A percentile compares a stretch with the other conserved stretches of the same genome.
These are phyloP conservation scores for Urocynchramus pylzowi DNA, from an alignment of 2,113 vertebrate genomes.

Conservation along the genomic window DNA sequence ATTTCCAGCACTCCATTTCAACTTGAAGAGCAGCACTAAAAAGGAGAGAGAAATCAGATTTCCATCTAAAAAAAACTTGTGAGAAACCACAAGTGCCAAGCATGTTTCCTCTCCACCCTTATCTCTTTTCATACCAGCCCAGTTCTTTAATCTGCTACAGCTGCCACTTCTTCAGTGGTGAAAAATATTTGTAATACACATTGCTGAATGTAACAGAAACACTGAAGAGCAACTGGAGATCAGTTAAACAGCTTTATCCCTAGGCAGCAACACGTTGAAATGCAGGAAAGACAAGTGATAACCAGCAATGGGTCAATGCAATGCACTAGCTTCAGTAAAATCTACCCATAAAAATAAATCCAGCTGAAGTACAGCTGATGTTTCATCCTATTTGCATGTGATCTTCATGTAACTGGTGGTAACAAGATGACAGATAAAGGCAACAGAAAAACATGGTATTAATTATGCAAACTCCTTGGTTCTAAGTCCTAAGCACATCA, in stretches of 20 bases:
- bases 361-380: not conserved
- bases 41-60: not conserved
- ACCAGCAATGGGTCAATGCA: not conserved
- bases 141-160: not conserved
- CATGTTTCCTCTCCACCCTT: not conserved
- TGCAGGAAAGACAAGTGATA: not conserved
- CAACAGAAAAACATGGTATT: not conserved
- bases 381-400: not conserved
- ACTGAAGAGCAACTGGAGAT: not conserved
- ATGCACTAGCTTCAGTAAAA: not conserved
- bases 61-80: not conserved
- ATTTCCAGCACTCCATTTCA: not conserved
- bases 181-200: not conserved
- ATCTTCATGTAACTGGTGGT: not conserved
- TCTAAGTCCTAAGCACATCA: not conserved
- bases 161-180: not conserved
- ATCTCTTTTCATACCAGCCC: not conserved
- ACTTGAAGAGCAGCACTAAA: not conserved
- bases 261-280: not conserved
- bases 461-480: not conserved
- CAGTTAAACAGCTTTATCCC: not conserved
- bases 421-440: not conserved
- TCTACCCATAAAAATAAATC: not conserved
- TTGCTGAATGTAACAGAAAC: not conserved
- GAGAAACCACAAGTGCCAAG: not conserved